Conservation (phyloP, 2,888 invertebrate genomes). For the Trichogramma dendrolimi region DNA sequence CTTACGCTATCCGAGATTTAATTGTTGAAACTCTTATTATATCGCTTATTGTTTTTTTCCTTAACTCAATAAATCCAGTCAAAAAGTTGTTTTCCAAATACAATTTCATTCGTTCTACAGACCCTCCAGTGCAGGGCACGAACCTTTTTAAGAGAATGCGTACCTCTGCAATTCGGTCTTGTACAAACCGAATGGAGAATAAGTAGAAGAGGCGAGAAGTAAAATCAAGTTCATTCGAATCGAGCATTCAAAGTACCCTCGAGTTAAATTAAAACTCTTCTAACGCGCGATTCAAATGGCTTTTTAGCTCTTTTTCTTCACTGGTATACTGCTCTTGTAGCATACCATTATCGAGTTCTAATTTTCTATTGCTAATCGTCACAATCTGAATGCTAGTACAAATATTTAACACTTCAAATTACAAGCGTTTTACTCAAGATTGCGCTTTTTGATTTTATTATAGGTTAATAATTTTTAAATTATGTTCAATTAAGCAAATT, state of each 20-base stretch:
- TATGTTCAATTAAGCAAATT: too few species aligned
- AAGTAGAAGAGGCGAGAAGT: background rate
- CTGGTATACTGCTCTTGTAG: slow-evolving; percentile 15
- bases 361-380: too few species aligned
- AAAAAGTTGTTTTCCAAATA: too few species aligned
- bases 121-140: background rate
- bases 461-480: too few species aligned
- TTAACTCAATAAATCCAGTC: background rate
- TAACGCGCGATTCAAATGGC: slow-evolving; percentile 5
- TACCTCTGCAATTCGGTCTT: background rate
- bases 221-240: slow-evolving; percentile 6
- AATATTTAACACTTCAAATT: too few species aligned
- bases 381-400: too few species aligned
- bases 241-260: slow-evolving; percentile 27
- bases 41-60: background rate
- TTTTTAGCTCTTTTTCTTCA: slow-evolving; percentile 14
- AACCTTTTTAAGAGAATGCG: background rate
- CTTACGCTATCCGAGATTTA: background rate
- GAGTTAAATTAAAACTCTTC: slow-evolving; percentile 43
- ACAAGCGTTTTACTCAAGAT: too few species aligned
- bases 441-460: too few species aligned
- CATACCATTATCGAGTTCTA: too few species aligned
- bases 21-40: too few species aligned
- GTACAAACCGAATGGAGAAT: background rate
- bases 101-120: too few species aligned